These are phyloP conservation scores for Zapornia atra DNA, from an alignment of 2,113 vertebrate genomes.

Conservation along the genomic window DNA sequence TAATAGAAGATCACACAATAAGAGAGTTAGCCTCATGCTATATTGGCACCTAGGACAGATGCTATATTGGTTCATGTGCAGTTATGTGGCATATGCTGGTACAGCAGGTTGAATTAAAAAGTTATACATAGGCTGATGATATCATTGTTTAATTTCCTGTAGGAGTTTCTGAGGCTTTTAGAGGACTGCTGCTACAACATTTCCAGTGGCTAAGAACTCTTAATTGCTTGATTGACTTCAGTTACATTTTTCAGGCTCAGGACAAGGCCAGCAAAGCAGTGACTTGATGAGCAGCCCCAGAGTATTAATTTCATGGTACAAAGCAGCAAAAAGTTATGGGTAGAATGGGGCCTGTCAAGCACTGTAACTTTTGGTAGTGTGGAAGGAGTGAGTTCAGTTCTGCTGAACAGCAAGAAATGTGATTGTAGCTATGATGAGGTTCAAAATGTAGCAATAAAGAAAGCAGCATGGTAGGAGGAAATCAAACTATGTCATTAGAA, in stretches of 20 bases:
- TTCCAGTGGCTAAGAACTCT: background rate
- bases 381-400: background rate
- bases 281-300: background rate
- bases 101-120: constrained; percentile 1
- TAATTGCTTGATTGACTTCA: background rate
- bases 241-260: background rate
- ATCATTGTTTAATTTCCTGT: constrained; percentile 52
- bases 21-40: background rate
- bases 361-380: background rate
- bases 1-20: background rate
- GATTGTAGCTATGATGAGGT: background rate
- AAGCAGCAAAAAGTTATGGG: background rate
- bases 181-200: background rate
- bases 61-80: background rate
- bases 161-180: background rate
- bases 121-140: background rate
- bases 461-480: background rate
- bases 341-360: background rate
- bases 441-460: background rate
- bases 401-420: background rate
- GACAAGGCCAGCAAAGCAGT: background rate
- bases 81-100: background rate
- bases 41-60: background rate
- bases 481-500: background rate
- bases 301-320: background rate